Base-by-base conservation (phyloP, 2,888 invertebrate species). In the Tryphoninae sp. region DNA sequence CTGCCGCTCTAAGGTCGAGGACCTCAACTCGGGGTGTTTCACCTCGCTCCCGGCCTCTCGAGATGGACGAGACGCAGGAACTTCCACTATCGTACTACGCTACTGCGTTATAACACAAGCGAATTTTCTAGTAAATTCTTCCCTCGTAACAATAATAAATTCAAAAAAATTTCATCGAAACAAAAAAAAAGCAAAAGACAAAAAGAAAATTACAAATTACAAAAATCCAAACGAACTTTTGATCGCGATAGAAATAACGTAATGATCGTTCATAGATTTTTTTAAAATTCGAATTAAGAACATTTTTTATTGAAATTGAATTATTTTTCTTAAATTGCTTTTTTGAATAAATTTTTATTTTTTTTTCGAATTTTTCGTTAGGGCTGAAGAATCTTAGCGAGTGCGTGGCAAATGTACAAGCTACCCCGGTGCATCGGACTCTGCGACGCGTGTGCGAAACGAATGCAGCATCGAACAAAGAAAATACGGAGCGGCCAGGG, bases 21-120 rank as follows among this genome's bases (percentile, higher is more conserved):
- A 85, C 84, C 84, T 83, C 83, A 69, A 82, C 83, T 84, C 82
- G 84, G 84, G 84, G 84, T 85, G 84, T 85, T 85, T 85, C 84
- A 84, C 84, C 84, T 84, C 84, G 77, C 64, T 82, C 82, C 75
- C 79, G 79, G 82, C 75, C 79, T 82, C 82, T 82, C 82, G 82
- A 82, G 82, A 82, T 82, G 82, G 82, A 79, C 75, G 82, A 75
- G 82, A 82, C 82, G 79, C 78, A 82, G 82, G 82, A 79, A 78
- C 65, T 75, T 78, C 71, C 59, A 62, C 78, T 51, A 58, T 59
- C 51, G 64, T 69, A 55, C 61, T 19, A 45, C 61, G 45, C 74
- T 45, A 13, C 78, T 55, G 19, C 58, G 51, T n/a, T 59, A 45
- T 67, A 67, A 55, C 19, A 45, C 45, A 13, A 2, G 13, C 45